Conservation (phyloP, 2,888 invertebrate species). For the Malacosoma neustria region DNA sequence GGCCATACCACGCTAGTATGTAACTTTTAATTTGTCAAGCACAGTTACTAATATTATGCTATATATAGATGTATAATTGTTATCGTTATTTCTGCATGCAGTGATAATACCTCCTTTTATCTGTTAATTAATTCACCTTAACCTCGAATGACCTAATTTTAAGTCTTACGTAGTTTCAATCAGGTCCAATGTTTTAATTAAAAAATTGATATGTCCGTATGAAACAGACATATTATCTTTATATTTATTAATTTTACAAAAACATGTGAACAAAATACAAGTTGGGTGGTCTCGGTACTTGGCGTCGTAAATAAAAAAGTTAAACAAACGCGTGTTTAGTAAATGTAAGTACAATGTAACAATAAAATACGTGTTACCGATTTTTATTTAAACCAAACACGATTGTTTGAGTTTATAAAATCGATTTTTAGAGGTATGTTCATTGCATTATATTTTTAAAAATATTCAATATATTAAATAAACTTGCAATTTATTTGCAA, state of each 20-base stretch:
- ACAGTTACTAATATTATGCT: no score
- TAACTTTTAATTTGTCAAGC: background rate
- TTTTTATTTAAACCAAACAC: constrained; percentile 4
- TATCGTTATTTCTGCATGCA: no score
- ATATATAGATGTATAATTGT: no score
- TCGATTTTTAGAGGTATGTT: background rate
- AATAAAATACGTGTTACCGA: constrained; percentile 3
- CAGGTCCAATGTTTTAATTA: background rate
- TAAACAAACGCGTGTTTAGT: constrained; percentile 27
- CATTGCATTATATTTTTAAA: background rate
- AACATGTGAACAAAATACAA: constrained; percentile 29
- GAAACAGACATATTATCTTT: constrained; percentile 37
- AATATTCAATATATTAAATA: no score
- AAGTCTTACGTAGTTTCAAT: background rate
- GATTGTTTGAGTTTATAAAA: background rate
- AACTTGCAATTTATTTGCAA: no score
- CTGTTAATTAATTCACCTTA: background rate
- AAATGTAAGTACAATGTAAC: constrained; percentile 24
- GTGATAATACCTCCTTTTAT: background rate
- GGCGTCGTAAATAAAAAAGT: constrained; percentile 28
- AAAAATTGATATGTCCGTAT: constrained; percentile 23
- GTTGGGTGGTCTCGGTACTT: constrained; percentile 33
- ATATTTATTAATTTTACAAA: constrained; percentile 34
- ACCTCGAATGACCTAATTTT: background rate
- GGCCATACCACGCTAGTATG: constrained; percentile 1